Evolutionary conservation across 2,888 invertebrate species (phyloP).

Genomic region (Tetropium fuscum): DNA sequence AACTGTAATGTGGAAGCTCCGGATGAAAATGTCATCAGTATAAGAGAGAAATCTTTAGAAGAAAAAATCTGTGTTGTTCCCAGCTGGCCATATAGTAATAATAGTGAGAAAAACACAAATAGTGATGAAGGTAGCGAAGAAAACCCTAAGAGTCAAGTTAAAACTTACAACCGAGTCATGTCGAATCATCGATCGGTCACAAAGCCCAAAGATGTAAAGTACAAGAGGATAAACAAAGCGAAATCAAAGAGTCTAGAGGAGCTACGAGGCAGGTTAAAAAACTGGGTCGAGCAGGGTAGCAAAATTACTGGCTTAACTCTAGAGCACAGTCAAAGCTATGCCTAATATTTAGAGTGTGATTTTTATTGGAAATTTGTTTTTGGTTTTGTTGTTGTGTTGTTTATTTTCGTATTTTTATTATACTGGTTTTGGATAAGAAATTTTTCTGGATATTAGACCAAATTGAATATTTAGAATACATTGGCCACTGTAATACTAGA

Average conservation of each 20-base stretch:
- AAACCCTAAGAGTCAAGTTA: constrained; percentile 67
- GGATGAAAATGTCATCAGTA: constrained; percentile 42
- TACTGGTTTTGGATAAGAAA: neutral
- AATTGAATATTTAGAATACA: neutral
- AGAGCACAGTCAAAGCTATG: constrained; percentile 72
- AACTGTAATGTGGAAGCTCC: constrained; percentile 50
- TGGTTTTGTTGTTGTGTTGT: constrained; percentile 3
- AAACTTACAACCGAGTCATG: constrained; percentile 82
- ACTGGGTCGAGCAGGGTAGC: constrained; percentile 86
- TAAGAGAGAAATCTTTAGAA: constrained; percentile 51
- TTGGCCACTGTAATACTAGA: neutral
- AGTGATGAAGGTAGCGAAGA: constrained; percentile 60
- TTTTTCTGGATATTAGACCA: neutral
- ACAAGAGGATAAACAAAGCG: constrained; percentile 90
- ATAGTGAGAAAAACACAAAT: constrained; percentile 55
- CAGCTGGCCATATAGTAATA: constrained; percentile 50
- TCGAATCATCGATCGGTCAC: constrained; percentile 91
- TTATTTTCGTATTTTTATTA: constrained; percentile 8
- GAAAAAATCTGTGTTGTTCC: constrained; percentile 49
- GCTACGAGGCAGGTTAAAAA: constrained; percentile 82
- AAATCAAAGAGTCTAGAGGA: constrained; percentile 91
- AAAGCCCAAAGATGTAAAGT: constrained; percentile 92
- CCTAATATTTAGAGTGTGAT: constrained; percentile 46
- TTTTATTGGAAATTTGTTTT: constrained; percentile 8
- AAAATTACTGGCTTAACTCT: constrained; percentile 76